Evolutionary conservation across 2,113 vertebrate genomes (phyloP).

Genomic region (Pundamilia nyererei): DNA sequence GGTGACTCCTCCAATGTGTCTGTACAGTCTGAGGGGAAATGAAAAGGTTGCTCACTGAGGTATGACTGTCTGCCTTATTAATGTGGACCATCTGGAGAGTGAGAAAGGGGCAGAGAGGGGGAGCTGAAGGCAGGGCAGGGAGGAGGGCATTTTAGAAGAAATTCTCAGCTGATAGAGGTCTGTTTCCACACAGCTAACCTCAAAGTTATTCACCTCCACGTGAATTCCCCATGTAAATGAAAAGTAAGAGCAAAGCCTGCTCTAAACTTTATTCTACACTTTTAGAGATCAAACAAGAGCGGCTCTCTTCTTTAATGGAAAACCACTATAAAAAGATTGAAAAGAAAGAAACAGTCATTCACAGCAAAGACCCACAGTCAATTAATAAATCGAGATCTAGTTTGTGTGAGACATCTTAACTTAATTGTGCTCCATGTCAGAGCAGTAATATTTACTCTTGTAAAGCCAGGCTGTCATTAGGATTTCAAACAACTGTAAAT

Average conservation of each 20-base stretch:
- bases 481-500: background rate
- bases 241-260: background rate
- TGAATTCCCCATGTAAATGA: conserved; percentile 1
- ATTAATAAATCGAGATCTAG: background rate
- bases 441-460: background rate
- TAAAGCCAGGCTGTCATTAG: background rate
- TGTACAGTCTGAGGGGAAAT: conserved; percentile 42
- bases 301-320: background rate
- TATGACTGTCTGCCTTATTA: conserved; percentile 59
- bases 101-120: background rate
- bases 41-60: conserved; percentile 50
- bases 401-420: background rate
- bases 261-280: background rate
- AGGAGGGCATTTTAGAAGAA: conserved; percentile 3
- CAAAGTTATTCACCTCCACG: conserved; percentile 8
- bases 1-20: conserved; percentile 25
- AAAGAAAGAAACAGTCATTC: background rate
- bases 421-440: background rate
- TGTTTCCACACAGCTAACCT: background rate
- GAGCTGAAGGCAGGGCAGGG: background rate
- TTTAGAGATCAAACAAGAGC: background rate
- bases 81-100: conserved; percentile 56
- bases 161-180: background rate
- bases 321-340: background rate
- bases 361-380: background rate